phyloP scores from a whole-genome alignment of 2,888 invertebrate genomes.

The Harpalus rubripes region DNA sequence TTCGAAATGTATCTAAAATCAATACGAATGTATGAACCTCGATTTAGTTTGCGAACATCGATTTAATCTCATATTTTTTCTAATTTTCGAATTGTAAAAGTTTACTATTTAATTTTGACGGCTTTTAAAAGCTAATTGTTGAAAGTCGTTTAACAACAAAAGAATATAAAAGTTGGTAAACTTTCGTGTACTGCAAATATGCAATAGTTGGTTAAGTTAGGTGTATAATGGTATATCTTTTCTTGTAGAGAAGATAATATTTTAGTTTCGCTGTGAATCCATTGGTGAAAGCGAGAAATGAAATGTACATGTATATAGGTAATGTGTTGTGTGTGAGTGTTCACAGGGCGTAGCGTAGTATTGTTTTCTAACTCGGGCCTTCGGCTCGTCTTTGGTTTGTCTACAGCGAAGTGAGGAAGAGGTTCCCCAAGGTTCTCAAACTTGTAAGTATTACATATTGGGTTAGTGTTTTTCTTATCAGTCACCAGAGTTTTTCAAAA shows the following conservation, averaged over 20 bases:
- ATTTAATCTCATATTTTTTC: no score
- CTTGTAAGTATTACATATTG: conserved; percentile 84
- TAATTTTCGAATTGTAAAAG: no score
- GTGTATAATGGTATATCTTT: conserved; percentile 37
- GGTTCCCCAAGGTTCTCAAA: conserved; percentile 91
- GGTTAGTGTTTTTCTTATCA: no score
- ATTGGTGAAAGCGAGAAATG: not conserved
- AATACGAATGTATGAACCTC: no score
- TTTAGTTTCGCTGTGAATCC: not conserved
- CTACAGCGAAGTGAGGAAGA: conserved; percentile 93
- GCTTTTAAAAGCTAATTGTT: no score
- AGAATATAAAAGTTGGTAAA: no score
- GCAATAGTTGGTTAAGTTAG: not conserved
- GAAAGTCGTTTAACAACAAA: no score
- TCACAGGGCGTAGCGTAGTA: conserved; percentile 33
- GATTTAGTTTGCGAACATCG: no score
- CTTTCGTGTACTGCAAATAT: no score
- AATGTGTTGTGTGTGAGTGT: conserved; percentile 42
- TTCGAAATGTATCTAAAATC: no score
- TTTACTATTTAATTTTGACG: no score
- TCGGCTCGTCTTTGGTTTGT: conserved; percentile 79
- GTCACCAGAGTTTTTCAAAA: no score
- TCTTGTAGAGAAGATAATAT: conserved; percentile 24
- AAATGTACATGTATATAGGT: not conserved
- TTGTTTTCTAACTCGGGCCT: conserved; percentile 60